Conservation (phyloP, 2,888 invertebrate species). For the Rhyacophila evoluta region DNA sequence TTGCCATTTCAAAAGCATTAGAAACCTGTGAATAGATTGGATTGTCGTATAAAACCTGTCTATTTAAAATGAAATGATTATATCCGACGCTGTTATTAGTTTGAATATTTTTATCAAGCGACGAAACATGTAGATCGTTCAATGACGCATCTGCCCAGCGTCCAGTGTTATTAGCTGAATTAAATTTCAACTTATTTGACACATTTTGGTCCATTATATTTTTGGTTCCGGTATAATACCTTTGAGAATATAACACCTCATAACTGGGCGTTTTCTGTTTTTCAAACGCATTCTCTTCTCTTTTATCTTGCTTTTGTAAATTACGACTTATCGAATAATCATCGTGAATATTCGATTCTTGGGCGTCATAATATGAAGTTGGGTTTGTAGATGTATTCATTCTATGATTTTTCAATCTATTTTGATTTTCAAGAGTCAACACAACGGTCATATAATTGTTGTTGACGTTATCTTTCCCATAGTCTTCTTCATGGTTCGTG, state of each 20-base stretch:
- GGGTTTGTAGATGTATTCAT: not conserved
- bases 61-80: slow-evolving; percentile 7
- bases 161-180: not conserved
- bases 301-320: slow-evolving; percentile 15
- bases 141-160: not conserved
- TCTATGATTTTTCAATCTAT: slow-evolving; percentile 29
- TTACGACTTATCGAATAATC: not conserved
- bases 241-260: slow-evolving; percentile 46
- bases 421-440: slow-evolving; percentile 29
- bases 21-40: not conserved
- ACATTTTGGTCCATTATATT: not conserved
- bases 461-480: not conserved
- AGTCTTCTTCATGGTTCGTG: not conserved
- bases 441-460: slow-evolving; percentile 31
- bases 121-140: not conserved
- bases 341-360: not conserved
- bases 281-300: not conserved
- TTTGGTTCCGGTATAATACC: slow-evolving; percentile 46
- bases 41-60: not conserved
- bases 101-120: not conserved
- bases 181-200: not conserved
- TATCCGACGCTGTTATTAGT: not conserved
- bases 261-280: slow-evolving; percentile 31
- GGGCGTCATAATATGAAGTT: not conserved
- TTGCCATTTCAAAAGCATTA: not conserved